Evolutionary conservation across 2,888 invertebrate species (phyloP), one percentile per base, ranked within the genome.

Genomic region (Heteropelma amictum): DNA sequence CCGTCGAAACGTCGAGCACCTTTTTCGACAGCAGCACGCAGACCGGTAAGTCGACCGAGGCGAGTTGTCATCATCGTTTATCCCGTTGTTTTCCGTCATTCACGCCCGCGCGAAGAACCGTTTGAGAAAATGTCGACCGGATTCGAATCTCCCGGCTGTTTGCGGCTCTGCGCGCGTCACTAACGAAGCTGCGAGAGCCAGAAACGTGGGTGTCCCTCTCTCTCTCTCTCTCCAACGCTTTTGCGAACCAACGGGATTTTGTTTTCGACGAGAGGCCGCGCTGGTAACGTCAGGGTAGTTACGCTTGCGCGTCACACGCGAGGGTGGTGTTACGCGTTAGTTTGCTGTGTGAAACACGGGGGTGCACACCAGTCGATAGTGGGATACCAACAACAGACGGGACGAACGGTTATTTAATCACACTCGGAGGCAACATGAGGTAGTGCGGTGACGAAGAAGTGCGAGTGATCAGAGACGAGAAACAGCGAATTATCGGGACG

Each of bases 11-110:
- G 2, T 96, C 96, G 3, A 96, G 96, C 89, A 96, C 96, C 0
- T 96, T 96, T 89, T 97, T 96, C 87, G 97, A 97, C 90, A 96
- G 96, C 80, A 96, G 96, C 89, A 97, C 97, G 23, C 97, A 97
- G 90, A 97, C 97, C 87, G 97, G 97, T 96, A 86, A 94, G 95
- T 91, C 1, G 21, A 49, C 8, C 3, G 1, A 35, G 12, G n/a
- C n/a, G n/a, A n/a, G n/a, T n/a, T n/a, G n/a, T n/a, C n/a, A n/a
- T n/a, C n/a, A 40, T 19, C 5, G 3, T 3, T 2, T 10, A 12
- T 17, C 28, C 6, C 7, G 8, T 17, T 3, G 26, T 1, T 42
- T 12, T 14, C 0, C 12, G 12, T 14, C 0, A 3, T 10, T 17
- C 17, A 38, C 21, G 1, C 12, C 14, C 23, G 8, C n/a, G 12